These are phyloP conservation scores for Drosophila athabasca DNA, from an alignment of 1,140 invertebrate genomes.

Conservation along the genomic window DNA sequence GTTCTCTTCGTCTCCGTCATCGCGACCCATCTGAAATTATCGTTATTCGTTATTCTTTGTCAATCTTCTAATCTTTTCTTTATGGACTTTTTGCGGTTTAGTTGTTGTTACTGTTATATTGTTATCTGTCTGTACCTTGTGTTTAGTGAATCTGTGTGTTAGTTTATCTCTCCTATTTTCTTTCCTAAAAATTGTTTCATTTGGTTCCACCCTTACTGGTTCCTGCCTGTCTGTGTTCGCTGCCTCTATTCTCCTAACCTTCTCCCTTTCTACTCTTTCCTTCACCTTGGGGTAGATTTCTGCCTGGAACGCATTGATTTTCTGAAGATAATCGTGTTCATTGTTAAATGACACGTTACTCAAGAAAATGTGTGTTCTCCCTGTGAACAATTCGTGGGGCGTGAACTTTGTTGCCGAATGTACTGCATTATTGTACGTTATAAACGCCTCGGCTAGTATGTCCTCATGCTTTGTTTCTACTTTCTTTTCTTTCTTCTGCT, in stretches of 20 bases:
- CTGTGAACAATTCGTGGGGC: too few species aligned
- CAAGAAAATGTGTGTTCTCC: neutral
- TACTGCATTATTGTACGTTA: conserved; percentile 37
- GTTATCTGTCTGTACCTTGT: neutral
- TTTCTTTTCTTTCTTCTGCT: neutral
- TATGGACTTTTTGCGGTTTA: neutral
- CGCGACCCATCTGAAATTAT: conserved; percentile 6
- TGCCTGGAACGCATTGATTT: conserved; percentile 4
- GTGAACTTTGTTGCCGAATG: conserved; percentile 25
- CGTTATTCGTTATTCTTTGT: neutral
- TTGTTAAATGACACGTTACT: conserved; percentile 2
- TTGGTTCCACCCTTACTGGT: neutral
- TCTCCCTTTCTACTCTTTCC: neutral
- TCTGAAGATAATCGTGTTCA: conserved; percentile 5
- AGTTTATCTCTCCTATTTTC: conserved; percentile 7
- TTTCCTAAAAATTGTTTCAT: neutral
- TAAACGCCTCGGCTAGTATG: conserved; percentile 29
- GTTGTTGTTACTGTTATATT: neutral
- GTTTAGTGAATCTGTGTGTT: too few species aligned
- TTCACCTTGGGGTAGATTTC: conserved; percentile 2
- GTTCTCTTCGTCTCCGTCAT: too few species aligned
- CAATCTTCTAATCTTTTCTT: neutral
- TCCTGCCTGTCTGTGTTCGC: neutral
- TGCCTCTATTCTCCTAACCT: neutral
- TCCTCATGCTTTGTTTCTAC: conserved; percentile 10